Conservation (phyloP, 2,797 vertebrate species). For the Gallinago solitaria region DNA sequence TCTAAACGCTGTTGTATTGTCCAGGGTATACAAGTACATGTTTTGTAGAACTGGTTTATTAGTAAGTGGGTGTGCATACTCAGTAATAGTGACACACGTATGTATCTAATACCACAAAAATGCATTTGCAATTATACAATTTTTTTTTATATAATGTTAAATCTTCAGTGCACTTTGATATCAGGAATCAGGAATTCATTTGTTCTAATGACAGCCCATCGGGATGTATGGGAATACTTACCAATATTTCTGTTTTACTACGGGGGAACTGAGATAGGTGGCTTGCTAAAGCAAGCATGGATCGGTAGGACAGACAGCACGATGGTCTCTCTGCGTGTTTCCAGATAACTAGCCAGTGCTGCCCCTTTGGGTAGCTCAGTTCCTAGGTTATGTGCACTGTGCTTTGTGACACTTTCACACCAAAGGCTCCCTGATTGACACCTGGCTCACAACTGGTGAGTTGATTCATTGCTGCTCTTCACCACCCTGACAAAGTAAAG, state of each 20-base stretch:
- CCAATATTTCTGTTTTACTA: neutral
- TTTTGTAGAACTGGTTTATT: neutral
- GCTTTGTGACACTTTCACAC: neutral
- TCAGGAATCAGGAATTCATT: neutral
- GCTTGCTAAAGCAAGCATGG: neutral
- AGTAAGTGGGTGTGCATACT: neutral
- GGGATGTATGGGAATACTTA: neutral
- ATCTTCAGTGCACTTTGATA: neutral
- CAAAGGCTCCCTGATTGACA: neutral
- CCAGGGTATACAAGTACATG: neutral
- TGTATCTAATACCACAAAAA: neutral
- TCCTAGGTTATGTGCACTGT: accelerated
- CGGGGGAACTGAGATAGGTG: neutral
- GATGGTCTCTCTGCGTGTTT: neutral
- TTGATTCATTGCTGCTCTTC: neutral
- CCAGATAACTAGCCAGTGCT: neutral
- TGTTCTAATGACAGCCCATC: neutral
- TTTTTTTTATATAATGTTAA: neutral
- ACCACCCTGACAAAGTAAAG: neutral
- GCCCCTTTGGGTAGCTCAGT: neutral
- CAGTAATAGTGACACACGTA: neutral
- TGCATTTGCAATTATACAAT: neutral
- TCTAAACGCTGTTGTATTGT: neutral
- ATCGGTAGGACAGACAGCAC: neutral
- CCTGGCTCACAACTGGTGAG: neutral